Evolutionary conservation across 2,888 invertebrate genomes (phyloP), one percentile per base, ranked within the genome.

Genomic region (Osmoderma eremita): DNA sequence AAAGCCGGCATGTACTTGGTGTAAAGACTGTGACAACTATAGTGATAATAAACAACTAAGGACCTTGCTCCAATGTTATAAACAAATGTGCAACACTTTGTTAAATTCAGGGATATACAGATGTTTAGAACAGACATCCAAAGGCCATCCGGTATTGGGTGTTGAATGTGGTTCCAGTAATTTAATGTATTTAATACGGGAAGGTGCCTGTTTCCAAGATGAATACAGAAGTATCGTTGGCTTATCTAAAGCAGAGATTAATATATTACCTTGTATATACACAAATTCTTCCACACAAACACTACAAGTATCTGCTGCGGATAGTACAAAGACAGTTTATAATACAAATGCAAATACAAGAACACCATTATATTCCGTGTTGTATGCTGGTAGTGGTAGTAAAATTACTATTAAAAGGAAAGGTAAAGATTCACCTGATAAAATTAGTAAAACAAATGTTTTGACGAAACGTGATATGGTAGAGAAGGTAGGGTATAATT

Each of bases 31-130:
- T 77, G 88, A 88, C 41, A 88, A 90, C 70, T 95, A 95, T 80
- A 86, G 88, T 62, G 94, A 94, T 80, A 95, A 95, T 81, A 88
- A 90, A 70, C 90, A 92, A 75, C 83, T 95, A 75, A 87, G 92
- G 62, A 90, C 93, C 75, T 85, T 95, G 48, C 83, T 96, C 67
- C 91, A 93, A 80, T 95, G 95, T 83, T 96, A 95, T 79, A 93
- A 93, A 82, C 92, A 93, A 78, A 85, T 96, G 69, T 96, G 96
- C 84, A 89, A 91, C 78, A 93, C 93, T 82, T 86, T 96, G 75
- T 88, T 90, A 75, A 89, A 87, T 67, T 90, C 92, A 1, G 86
- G 88, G 42, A 87, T 93, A 67, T 93, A 90, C 79, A 87, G 86
- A 78, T 86, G 82, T 71, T 82, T 90, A 70, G 75, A 84, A 70